Evolutionary conservation across 2,888 invertebrate genomes (phyloP), one percentile per base, ranked within the genome.

Genomic region (Azorinus chamasolen): DNA sequence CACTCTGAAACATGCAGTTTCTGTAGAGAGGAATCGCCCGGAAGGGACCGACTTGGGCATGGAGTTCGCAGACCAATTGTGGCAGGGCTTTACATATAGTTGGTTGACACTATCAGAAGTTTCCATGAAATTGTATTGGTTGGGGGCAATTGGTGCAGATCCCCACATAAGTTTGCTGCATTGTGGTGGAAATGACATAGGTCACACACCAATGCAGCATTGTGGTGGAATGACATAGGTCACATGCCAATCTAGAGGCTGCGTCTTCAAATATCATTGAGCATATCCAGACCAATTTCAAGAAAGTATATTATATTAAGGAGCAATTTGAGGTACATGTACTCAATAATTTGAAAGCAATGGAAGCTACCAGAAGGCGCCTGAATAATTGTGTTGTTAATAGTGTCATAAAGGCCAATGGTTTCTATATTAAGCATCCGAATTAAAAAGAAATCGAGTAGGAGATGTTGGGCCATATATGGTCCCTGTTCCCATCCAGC

Each of bases 171-270:
- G 55, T 18, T 1, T 62, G 12, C 43, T 70, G n/a, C 70, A 62
- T 39, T 64, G 48, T 50, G 57, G 64, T 37, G 63, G 58, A 14
- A 64, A 71, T 58, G 64, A 63, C 45, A 43, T 71, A 18, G 63
- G 20, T 14, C 22, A 6, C 6, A 22, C 22, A 25, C 10, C 27
- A 14, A 4, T 58, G 8, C 2, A 18, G 10, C 70, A 62, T 39
- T 64, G 48, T 50, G 57, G 64, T 37, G 63, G 58, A 14, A 64
- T 58, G 64, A 63, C 45, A 43, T 71, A 18, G 63, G 20, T 14
- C 22, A 6, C 6, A 22, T 22, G 22, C 10, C 27, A 14, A 4
- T 58, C 16, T 6, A 18, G 10, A 14, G 20, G 22, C 18, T 58
- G n/a, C 24, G 46, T 6, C 18, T 45, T 20, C 14, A 39, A 14